Evolutionary conservation across 2,797 vertebrate species (phyloP), one percentile per base, ranked within the genome.

Genomic region (Pelodytes ibericus): DNA sequence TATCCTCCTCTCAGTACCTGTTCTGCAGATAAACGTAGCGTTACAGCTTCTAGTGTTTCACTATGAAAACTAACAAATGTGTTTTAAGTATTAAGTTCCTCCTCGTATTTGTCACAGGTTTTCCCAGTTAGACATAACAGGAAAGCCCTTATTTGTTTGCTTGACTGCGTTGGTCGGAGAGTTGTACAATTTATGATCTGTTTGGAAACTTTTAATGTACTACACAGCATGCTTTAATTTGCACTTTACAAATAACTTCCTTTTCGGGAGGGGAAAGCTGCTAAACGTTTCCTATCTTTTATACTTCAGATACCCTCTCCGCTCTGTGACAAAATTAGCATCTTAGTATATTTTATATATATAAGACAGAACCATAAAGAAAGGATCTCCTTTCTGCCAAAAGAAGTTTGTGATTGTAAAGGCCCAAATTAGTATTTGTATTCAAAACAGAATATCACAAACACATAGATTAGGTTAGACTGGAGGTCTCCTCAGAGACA

Each of bases 211-310:
- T 60, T 13, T 60, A 60, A 56, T 30, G 58, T 20, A 5, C 6
- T 60, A 60, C 58, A 60, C 58, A 60, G 58, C 58, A 60, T 60
- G 58, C 58, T 60, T 60, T 60, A 29, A 60, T 60, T 60, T 60
- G 58, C 29, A 60, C 58, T 60, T 60, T 60, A 31, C 58, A 29
- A 60, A 60, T 60, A 60, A 60, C 20, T 2, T 53, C 5, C 49
- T 8, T 53, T 53, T 53, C 24, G 13, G 41, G 41, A 44, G 41
- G 41, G 13, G 5, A 53, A 20, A 4, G 22, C 20, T 53, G 4
- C 22, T 53, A 53, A 53, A 20, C 2, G 2, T 22, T 53, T 20
- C n/a, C n/a, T 53, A 11, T 24, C 24, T 53, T 53, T 3, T 16
- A 36, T 36, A 36, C 13, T 36, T 44, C n/a, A n/a, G n/a, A n/a